Evolutionary conservation across 2,888 invertebrate genomes (phyloP), one percentile per base, ranked within the genome.

Genomic region (Synanthedon myopaeformis): DNA sequence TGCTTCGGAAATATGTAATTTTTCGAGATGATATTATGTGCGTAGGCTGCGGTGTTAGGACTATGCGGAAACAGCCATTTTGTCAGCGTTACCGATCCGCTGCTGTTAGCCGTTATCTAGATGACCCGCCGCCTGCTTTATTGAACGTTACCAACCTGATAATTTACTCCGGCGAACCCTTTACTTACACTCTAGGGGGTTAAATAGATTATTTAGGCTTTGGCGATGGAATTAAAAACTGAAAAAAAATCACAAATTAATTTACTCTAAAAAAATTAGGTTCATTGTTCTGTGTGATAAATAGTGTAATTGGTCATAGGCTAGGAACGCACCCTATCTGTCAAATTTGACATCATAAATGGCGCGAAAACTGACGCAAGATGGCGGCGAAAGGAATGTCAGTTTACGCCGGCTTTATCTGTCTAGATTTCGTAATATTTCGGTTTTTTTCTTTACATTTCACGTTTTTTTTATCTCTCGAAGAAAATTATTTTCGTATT

Each of bases 291-390:
- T 0, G 3, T 19, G 19, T 23, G 50, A 50, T 50, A 50, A 50
- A 3, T 50, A n/a, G 12, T 50, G 50, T 17, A 17, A 54, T 52
- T 49, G 52, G 41, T 49, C 53, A 54, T 41, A 54, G 54, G 48
- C 48, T 56, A 45, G 52, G 54, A 56, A 56, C 48, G 49, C 49
- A 14, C 10, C 5, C 23, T 52, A 54, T 56, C 17, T 41, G 49
- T 41, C 41, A 52, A 42, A 52, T 51, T 23, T 49, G 51, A 51
- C 51, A 13, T 28, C 3, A 51, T 35, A 14, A 51, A 51, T 51
- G n/a, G 51, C 51, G 51, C 23, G 51, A 51, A 51, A 19, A 10
- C 13, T 4, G 35, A 51, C 12, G 5, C 51, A 51, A 51, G 51
- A 51, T 51, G 51, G 51, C 19, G 19, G 23, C 51, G 11, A 28